A percentile compares a stretch with the other conserved stretches of the same genome.
phyloP scores from a whole-genome alignment of 2,797 vertebrate species.

The Phrynocephalus vlangalii region DNA sequence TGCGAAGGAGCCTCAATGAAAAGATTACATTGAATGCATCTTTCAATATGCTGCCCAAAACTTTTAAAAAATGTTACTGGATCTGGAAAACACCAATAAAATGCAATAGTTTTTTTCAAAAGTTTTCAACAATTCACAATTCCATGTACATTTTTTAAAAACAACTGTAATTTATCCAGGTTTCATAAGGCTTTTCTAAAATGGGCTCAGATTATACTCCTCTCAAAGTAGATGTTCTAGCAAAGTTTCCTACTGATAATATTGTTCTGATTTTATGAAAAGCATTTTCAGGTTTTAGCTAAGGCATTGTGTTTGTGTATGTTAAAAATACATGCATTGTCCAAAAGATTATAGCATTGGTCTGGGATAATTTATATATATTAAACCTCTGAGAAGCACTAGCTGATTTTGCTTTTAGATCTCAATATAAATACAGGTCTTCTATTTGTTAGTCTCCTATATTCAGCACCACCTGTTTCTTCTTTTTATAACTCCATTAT shows the following conservation, averaged over 20 bases:
- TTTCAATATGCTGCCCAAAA: neutral
- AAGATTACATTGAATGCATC: neutral
- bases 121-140: neutral
- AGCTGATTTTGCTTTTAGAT: neutral
- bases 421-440: conserved; percentile 38
- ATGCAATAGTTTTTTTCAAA: neutral
- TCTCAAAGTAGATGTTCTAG: neutral
- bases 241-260: neutral
- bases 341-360: neutral
- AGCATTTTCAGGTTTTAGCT: neutral
- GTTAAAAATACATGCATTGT: neutral
- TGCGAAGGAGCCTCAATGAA: neutral
- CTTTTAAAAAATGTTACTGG: neutral
- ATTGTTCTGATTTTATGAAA: neutral
- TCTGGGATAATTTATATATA: neutral
- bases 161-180: neutral
- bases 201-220: neutral
- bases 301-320: neutral
- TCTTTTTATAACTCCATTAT: conserved; percentile 38
- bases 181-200: neutral
- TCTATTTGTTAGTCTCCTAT: conserved; percentile 35
- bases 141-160: neutral
- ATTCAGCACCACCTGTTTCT: conserved; percentile 48
- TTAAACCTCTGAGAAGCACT: neutral
- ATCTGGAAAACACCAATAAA: neutral